phyloP scores from a whole-genome alignment of 2,888 invertebrate species.

The Lissocephala sabroskyi region DNA sequence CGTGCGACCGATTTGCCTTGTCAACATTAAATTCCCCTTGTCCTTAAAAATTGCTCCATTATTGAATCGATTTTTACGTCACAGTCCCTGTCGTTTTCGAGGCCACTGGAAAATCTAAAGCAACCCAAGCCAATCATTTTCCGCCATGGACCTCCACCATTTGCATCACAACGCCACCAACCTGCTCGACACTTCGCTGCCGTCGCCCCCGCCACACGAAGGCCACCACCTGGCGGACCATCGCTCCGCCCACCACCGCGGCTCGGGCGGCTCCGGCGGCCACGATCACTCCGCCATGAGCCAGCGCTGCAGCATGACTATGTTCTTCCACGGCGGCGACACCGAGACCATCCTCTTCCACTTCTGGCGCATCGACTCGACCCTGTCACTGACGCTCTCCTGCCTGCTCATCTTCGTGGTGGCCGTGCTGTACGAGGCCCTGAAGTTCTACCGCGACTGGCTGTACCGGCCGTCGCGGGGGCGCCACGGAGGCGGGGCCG shows the following conservation, averaged over 20 bases:
- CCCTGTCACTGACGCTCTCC: slow-evolving; percentile 15
- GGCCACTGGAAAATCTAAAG: too few relatives aligned
- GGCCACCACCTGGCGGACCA: slow-evolving; percentile 3
- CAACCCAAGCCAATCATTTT: too few relatives aligned
- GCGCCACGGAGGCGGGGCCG: neutral
- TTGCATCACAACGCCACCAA: too few relatives aligned
- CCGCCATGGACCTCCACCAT: too few relatives aligned
- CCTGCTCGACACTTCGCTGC: too few relatives aligned
- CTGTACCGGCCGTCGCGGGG: slow-evolving; percentile 9
- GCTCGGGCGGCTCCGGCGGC: neutral
- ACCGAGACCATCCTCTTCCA: slow-evolving; percentile 37
- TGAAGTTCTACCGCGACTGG: slow-evolving; percentile 40
- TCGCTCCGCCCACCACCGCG: slow-evolving; percentile 17
- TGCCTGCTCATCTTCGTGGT: slow-evolving; percentile 37
- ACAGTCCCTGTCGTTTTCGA: too few relatives aligned
- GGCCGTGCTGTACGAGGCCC: slow-evolving; percentile 36
- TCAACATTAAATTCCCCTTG: too few relatives aligned
- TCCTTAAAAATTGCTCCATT: too few relatives aligned
- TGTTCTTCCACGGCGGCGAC: slow-evolving; percentile 24
- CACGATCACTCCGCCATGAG: neutral
- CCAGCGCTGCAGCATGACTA: slow-evolving; percentile 1
- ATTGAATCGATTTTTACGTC: too few relatives aligned
- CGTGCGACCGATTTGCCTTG: slow-evolving; percentile 38
- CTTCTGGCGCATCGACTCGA: slow-evolving; percentile 29
- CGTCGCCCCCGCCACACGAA: neutral